These are phyloP conservation scores for Poecilia velifera DNA, from an alignment of 2,797 vertebrate species.

Conservation along the genomic window DNA sequence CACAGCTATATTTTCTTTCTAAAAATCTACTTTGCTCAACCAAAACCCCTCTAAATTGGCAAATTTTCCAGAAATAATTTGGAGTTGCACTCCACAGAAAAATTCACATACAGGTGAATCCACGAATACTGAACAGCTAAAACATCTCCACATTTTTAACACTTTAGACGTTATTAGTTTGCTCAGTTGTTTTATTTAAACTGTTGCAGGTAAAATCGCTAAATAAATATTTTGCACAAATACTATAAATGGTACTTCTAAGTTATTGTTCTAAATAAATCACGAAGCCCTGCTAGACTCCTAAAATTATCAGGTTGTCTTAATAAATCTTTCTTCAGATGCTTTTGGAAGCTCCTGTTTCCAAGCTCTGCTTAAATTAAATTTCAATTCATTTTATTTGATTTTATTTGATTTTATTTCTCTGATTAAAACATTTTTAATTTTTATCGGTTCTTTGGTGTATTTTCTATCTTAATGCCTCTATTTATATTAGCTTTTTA, in stretches of 20 bases:
- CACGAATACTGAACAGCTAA: not conserved
- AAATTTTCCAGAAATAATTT: too few relatives aligned
- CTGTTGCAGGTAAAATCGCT: not conserved
- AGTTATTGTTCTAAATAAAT: not conserved
- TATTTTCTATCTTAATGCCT: not conserved
- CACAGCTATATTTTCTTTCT: not conserved
- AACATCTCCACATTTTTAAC: not conserved
- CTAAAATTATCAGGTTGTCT: not conserved
- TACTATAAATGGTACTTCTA: not conserved
- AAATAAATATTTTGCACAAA: not conserved
- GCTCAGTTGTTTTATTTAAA: not conserved
- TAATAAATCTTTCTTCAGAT: not conserved
- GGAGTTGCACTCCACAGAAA: not conserved
- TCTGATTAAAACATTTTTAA: not conserved
- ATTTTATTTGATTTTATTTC: not conserved
- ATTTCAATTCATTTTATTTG: not conserved
- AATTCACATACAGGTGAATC: not conserved
- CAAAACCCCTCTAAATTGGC: too few relatives aligned
- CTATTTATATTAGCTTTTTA: not conserved
- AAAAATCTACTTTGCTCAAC: not conserved
- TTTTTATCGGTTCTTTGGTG: not conserved
- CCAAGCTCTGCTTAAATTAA: not conserved
- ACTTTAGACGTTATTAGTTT: not conserved
- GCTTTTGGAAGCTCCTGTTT: not conserved
- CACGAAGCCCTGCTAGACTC: not conserved